These are phyloP conservation scores for Crocuta crocuta DNA, from an alignment of 2,113 vertebrate species.

Conservation along the genomic window DNA sequence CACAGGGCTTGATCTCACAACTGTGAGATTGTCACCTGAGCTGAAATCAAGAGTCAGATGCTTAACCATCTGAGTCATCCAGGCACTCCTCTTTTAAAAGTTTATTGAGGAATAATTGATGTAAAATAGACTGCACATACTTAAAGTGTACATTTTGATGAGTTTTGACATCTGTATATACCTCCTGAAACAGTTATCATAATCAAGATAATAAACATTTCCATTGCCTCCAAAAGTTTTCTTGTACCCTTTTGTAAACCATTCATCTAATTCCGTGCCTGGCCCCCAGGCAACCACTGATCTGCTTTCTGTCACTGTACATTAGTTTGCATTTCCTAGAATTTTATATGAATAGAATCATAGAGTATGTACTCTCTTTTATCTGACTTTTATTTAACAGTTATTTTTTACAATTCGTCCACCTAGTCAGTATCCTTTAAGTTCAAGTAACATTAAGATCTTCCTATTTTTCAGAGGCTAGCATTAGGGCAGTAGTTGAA, in stretches of 20 bases:
- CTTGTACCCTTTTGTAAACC: not conserved
- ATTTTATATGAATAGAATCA: conserved; percentile 14
- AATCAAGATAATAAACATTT: conserved; percentile 44
- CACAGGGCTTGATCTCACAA: no score
- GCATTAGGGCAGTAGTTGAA: not conserved
- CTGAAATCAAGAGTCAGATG: no score
- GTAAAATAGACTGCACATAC: conserved; percentile 14
- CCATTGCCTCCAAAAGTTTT: not conserved
- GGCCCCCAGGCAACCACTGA: not conserved
- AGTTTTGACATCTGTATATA: conserved; percentile 3
- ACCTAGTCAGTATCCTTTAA: conserved; percentile 16
- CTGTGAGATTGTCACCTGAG: no score
- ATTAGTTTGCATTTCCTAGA: conserved; percentile 9
- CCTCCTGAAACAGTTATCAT: not conserved
- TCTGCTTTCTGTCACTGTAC: not conserved
- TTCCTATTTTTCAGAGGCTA: conserved; percentile 34
- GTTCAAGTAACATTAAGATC: not conserved
- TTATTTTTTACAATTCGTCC: conserved; percentile 32
- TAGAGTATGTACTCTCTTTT: not conserved
- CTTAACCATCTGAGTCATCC: no score
- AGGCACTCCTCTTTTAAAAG: no score
- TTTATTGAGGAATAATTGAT: not conserved
- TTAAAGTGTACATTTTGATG: conserved; percentile 27
- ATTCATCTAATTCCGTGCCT: not conserved
- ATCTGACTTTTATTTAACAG: conserved; percentile 23